Evolutionary conservation across 2,113 vertebrate species (phyloP), one percentile per base, ranked within the genome.

Genomic region (Cyanistes caeruleus): DNA sequence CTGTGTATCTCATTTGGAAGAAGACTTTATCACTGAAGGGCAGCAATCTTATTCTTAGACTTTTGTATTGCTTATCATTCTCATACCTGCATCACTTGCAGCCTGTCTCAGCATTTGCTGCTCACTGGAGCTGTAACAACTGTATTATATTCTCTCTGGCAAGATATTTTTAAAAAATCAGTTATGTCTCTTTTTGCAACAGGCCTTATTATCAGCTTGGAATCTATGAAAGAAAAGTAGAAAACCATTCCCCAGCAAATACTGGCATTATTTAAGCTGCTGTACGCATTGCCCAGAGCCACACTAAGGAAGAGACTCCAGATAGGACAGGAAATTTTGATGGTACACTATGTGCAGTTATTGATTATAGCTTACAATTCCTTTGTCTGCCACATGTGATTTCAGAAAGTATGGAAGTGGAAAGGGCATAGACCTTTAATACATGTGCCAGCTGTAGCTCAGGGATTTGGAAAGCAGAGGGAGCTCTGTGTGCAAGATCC

Each of bases 391-490:
- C 33, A 48, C 5, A 18, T 41, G 10, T 37, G 33, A 13, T 70
- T 78, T 37, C 52, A 69, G 19, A 48, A 21, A 68, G 35, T 20
- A 9, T 11, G 11, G 1, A 81, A 58, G 27, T 67, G 17, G 33
- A 39, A 73, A 53, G 59, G 51, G 14, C 28, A 81, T 1, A 55
- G 48, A 73, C 7, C 28, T 89, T 52, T 56, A 67, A 27, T 27
- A 28, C 23, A 75, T 41, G 77, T 91, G 63, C 25, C 56, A 84
- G 55, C 56, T 97, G 94, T 65, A 96, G 76, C 69, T 84, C 75
- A 60, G 69, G 70, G 64, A 80, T 74, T 88, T 91, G 76, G 94
- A 91, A 96, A 97, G 94, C 90, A 96, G 95, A 95, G 95, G 96
- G 95, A 95, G 97, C 96, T 96, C 90, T 96, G 86, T 51, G 64